phyloP scores from a whole-genome alignment of 2,797 vertebrate species.

The Oreochromis grahami region DNA sequence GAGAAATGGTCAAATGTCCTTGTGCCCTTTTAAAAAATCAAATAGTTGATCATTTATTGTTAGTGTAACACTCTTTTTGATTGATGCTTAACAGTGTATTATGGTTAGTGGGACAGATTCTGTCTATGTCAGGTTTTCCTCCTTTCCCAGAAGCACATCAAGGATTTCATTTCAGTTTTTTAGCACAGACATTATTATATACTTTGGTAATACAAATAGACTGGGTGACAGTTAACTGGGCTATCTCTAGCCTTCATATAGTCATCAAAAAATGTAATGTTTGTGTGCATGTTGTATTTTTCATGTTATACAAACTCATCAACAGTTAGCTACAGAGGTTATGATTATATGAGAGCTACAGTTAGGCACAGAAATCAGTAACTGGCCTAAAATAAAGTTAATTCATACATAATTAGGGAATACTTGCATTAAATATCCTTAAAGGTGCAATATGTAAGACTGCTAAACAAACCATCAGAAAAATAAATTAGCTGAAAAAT shows the following conservation, averaged over 20 bases:
- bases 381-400: not conserved
- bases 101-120: not conserved
- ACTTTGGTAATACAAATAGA: not conserved
- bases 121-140: not conserved
- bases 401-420: not conserved
- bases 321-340: not conserved
- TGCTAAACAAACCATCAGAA: not conserved
- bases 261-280: not conserved
- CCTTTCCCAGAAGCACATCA: not conserved
- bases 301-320: fast-evolving
- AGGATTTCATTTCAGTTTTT: not conserved
- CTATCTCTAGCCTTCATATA: not conserved
- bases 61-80: fast-evolving
- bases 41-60: not conserved
- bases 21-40: not conserved
- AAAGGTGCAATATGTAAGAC: not conserved
- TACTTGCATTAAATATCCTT: not conserved
- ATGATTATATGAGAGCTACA: not conserved
- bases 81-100: not conserved
- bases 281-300: not conserved
- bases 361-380: too few species aligned
- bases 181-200: fast-evolving
- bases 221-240: not conserved
- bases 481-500: not conserved
- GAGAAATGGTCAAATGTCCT: not conserved